Base-by-base conservation (phyloP, 2,888 invertebrate species). In the Nomada ferruginata region DNA sequence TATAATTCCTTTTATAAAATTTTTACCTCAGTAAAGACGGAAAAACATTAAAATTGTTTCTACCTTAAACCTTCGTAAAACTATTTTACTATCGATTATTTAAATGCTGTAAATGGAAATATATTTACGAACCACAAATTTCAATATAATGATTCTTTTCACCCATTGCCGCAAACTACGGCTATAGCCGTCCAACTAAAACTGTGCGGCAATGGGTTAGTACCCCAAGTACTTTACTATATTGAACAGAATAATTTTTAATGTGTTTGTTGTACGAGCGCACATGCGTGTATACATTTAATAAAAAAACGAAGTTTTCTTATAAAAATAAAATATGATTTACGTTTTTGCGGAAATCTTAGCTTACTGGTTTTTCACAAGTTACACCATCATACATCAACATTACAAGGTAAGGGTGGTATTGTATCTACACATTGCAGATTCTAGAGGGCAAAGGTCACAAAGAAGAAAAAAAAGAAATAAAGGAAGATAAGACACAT, bases 11-110 rank as follows among this genome's bases (percentile, higher is more conserved):
- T 72, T 59, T 68, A 85, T 87, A 83, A 70, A 78, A 80, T 87
- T 69, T 75, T 91, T 91, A 90, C 90, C 91, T 91, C 79, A 79
- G 89, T 87, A 83, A 89, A 91, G 87, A 84, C 81, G 90, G 82
- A 82, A 89, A 89, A 90, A 90, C 85, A 84, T 76, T 73, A 65
- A 88, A 90, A 86, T 83, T 75, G 76, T 86, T 87, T 86, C 84
- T 90, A 90, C 69, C 76, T 86, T 87, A 89, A 86, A 87, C 80
- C 61, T 73, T 70, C 53, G 23, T 55, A 74, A 77, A 83, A 91
- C 87, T 87, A 90, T 86, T 88, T 87, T 82, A 83, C 83, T 82
- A 76, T 68, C 80, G 78, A 85, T 84, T 74, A 65, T 82, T 76
- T 82, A 90, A 91, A 91, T 91, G 89, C 90, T 85, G 74, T 73